Evolutionary conservation across 2,797 vertebrate species (phyloP).

Genomic region (Cossypha polioptera): DNA sequence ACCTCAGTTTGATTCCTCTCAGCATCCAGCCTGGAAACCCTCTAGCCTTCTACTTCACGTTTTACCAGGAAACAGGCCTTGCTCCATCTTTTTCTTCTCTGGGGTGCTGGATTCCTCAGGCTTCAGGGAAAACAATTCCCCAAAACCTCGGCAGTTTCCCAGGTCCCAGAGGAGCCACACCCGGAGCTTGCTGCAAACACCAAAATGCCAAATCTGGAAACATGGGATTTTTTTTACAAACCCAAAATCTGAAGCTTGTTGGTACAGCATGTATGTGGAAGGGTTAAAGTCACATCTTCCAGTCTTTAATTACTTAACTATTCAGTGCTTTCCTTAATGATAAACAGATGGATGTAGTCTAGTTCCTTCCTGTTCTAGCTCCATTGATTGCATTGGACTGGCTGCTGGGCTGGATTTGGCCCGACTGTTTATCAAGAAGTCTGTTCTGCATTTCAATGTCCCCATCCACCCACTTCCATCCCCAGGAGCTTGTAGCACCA

Average conservation of each 20-base stretch:
- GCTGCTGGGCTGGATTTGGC: slow-evolving; percentile 54
- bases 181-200: neutral
- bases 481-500: neutral
- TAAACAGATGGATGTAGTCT: slow-evolving; percentile 58
- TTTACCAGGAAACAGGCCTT: neutral
- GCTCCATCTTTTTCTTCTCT: neutral
- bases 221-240: neutral
- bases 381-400: slow-evolving; percentile 24
- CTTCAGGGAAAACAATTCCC: neutral
- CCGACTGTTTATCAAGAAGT: slow-evolving; percentile 39
- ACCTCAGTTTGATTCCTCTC: neutral
- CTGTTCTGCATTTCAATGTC: slow-evolving; percentile 28
- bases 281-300: slow-evolving; percentile 41
- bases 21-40: neutral
- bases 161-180: neutral
- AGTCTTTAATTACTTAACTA: slow-evolving; percentile 54
- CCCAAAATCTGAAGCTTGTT: neutral
- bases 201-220: neutral
- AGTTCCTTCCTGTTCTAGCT: slow-evolving; percentile 61
- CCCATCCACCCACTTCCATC: slow-evolving; percentile 22
- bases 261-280: neutral
- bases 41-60: neutral
- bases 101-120: neutral
- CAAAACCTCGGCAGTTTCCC: neutral
- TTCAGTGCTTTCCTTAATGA: slow-evolving; percentile 40